These are phyloP conservation scores for Cyprinodon diabolis DNA, from an alignment of 2,797 vertebrate genomes.

Conservation along the genomic window DNA sequence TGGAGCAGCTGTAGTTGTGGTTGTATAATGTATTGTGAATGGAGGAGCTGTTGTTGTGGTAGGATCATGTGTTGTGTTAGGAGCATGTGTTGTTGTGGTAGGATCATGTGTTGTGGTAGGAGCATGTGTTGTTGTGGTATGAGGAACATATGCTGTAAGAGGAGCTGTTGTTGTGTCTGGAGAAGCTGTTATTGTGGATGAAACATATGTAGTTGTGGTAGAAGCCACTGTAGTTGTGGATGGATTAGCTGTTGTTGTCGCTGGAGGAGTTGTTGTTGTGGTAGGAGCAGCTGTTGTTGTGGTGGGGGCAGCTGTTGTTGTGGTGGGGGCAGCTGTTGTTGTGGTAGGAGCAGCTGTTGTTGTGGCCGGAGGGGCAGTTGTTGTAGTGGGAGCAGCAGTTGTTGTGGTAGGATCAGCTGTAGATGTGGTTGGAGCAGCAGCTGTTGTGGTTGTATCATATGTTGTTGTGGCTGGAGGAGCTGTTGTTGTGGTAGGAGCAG, in stretches of 20 bases:
- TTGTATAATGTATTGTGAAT: neutral
- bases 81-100: too few species aligned
- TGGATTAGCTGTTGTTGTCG: neutral
- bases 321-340: too few species aligned
- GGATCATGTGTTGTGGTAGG: neutral
- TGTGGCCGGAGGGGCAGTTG: fast-evolving
- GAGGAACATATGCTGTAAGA: neutral
- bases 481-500: neutral
- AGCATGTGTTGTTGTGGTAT: too few species aligned
- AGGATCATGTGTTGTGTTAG: too few species aligned
- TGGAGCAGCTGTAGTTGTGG: neutral
- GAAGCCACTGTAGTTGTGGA: neutral
- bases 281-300: fast-evolving
- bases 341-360: neutral
- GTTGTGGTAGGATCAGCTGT: neutral
- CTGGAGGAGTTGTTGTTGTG: neutral
- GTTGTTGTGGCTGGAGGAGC: neutral
- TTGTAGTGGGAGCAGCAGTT: neutral
- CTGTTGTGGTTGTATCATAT: too few species aligned
- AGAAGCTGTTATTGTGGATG: neutral
- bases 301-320: fast-evolving
- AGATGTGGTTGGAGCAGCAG: too few species aligned
- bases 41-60: neutral
- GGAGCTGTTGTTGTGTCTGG: neutral
- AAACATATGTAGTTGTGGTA: fast-evolving